Percentiles rank a stretch among this genome's conserved stretches.
Evolutionary conservation across 2,888 invertebrate genomes (phyloP).

Genomic region (Spodoptera exigua): DNA sequence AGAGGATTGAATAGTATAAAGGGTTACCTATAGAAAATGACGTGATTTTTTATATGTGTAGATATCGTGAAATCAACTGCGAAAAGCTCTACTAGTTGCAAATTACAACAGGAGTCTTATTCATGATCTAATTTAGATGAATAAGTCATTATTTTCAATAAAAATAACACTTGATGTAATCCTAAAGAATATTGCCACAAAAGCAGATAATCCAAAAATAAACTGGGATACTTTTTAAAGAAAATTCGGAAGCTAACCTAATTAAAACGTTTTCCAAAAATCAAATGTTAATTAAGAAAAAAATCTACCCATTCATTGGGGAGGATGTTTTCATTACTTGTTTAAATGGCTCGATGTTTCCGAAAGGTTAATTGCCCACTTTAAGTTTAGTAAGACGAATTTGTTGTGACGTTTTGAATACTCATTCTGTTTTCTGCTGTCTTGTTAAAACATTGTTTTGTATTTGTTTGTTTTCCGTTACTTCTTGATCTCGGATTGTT

Average conservation of each 20-base stretch:
- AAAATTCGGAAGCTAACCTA: constrained; percentile 6
- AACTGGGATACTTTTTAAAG: too few species aligned
- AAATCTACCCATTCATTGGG: constrained; percentile 26
- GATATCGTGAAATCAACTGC: too few species aligned
- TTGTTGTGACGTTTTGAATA: constrained; percentile 44
- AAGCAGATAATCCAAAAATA: too few species aligned
- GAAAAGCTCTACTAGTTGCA: too few species aligned
- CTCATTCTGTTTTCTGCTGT: constrained; percentile 31
- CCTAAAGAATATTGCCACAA: too few species aligned
- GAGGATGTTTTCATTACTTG: constrained; percentile 35
- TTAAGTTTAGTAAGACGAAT: constrained; percentile 43
- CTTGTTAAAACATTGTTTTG: constrained; percentile 27
- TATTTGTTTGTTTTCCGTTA: constrained; percentile 13
- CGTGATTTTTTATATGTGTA: too few species aligned
- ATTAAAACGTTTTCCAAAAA: constrained; percentile 34
- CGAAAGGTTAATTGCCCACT: constrained; percentile 52
- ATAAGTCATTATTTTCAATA: too few species aligned
- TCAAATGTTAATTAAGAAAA: constrained; percentile 46
- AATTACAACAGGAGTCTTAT: too few species aligned
- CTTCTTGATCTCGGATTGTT: neutral
- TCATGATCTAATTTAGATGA: too few species aligned
- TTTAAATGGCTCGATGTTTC: constrained; percentile 39
- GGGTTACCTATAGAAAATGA: too few species aligned
- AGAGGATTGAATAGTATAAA: too few species aligned
- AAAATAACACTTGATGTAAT: too few species aligned